Base-by-base conservation (phyloP, 2,113 vertebrate species). In the Oreochromis aureus region DNA sequence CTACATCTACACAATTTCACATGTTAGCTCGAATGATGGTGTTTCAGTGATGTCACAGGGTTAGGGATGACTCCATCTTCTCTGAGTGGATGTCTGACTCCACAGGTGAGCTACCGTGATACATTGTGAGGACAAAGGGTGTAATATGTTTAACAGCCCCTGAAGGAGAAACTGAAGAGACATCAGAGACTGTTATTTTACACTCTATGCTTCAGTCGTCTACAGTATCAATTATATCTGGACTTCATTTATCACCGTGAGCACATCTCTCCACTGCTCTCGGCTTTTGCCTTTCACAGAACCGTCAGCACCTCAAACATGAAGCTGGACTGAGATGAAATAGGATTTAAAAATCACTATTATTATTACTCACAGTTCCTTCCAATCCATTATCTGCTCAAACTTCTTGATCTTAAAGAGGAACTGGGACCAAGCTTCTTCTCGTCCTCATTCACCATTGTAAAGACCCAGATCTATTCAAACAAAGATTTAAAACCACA, bases 341-440 rank as follows among this genome's bases (percentile, higher is more conserved):
- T 18, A 39, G 41, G 39, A 81, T 30, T 19, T 32, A 48, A 82
- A 82, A 34, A 82, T 82, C 11, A 56, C 32, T 63, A 63, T 63
- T 36, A 63, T 63, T 63, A 63, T 22, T 84, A 96, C 96, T 96
- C 89, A 95, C 95, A 94, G 89, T 85, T 96, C 94, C 89, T 91
- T 95, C 93, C 94, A 94, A 22, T 96, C 96, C 96, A 96, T 96
- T 89, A 94, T 95, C 91, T 92, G 63, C 79, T 94, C 89, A 91
- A 24, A 63, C 82, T 32, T 89, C 84, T 91, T 84, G 39, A 27
- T 71, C 82, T 79, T 36, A 80, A 84, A 79, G 82, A 66, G 80
- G 59, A 91, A 54, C 83, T 81, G 22, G 51, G 63, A 89, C 66
- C 84, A 80, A 83, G 87, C 83, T 41, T 51, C 39, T 63, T 78